A percentile compares a stretch with the other conserved stretches of the same genome.
These are phyloP conservation scores for Lordiphosa mommai DNA, from an alignment of 1,140 invertebrate species.

Conservation along the genomic window DNA sequence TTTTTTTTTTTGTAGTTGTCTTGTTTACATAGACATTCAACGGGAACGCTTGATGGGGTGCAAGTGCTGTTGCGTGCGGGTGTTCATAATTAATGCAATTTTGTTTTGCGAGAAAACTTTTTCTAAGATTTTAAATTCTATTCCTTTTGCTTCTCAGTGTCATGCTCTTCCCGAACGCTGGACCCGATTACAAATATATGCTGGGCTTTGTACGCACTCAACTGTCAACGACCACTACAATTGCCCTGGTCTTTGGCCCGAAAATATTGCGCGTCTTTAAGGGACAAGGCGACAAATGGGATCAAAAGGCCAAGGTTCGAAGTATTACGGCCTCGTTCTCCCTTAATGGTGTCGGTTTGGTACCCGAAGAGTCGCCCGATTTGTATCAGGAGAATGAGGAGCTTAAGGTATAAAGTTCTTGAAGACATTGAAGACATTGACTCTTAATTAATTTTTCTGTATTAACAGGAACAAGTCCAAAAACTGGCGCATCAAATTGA, in stretches of 20 bases:
- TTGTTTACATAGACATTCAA: conserved; percentile 60
- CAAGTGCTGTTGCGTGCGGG: conserved; percentile 32
- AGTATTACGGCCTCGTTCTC: conserved; percentile 92
- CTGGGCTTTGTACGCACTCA: conserved; percentile 93
- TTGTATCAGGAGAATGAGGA: conserved; percentile 94
- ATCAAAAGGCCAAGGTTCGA: conserved; percentile 87
- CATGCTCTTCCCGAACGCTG: conserved; percentile 90
- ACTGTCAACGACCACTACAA: conserved; percentile 91
- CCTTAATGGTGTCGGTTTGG: conserved; percentile 89
- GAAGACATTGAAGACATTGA: too few species aligned
- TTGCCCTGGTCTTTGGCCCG: conserved; percentile 91
- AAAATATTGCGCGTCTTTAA: conserved; percentile 90
- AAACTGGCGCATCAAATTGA: conserved; percentile 94
- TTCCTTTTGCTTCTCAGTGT: conserved; percentile 77
- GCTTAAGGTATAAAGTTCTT: conserved; percentile 85
- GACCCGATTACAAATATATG: conserved; percentile 93
- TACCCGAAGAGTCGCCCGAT: conserved; percentile 89
- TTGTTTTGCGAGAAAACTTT: conserved; percentile 19
- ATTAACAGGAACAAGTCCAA: conserved; percentile 90
- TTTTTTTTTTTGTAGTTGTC: conserved; percentile 13
- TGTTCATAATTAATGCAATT: conserved; percentile 74
- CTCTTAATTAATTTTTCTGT: background rate
- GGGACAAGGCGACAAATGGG: conserved; percentile 92
- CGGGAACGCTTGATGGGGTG: conserved; percentile 23
- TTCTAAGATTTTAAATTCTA: background rate